phyloP scores from a whole-genome alignment of 2,113 vertebrate genomes.

The Nothoprocta perdicaria region DNA sequence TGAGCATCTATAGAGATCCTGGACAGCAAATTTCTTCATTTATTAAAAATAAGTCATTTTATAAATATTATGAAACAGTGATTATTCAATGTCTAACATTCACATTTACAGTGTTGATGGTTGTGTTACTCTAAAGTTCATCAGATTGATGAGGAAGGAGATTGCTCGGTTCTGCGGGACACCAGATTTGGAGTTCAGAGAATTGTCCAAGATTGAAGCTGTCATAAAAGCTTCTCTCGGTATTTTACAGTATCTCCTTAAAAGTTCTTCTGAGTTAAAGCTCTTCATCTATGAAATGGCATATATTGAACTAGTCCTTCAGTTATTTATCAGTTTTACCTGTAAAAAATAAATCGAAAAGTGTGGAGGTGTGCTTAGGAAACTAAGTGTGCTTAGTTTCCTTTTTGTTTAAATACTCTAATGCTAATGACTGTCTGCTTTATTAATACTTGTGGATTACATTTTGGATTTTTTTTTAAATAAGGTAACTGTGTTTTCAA shows the following conservation, averaged over 20 bases:
- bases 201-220: not conserved
- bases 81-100: not conserved
- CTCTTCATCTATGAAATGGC: not conserved
- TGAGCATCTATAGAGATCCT: not conserved
- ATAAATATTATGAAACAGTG: accelerated
- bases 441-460: not conserved
- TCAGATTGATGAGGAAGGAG: not conserved
- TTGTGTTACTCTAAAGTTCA: not conserved
- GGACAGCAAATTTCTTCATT: not conserved
- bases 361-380: not conserved
- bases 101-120: not conserved
- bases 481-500: not conserved
- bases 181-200: not conserved
- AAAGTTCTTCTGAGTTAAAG: not conserved
- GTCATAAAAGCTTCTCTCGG: not conserved
- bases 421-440: not conserved
- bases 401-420: not conserved
- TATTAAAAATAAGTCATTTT: not conserved
- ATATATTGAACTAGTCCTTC: not conserved
- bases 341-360: not conserved
- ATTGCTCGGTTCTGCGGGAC: not conserved
- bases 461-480: not conserved
- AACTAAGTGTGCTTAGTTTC: not conserved
- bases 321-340: not conserved
- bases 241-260: not conserved